Percentiles rank a stretch among this genome's conserved stretches.
Evolutionary conservation across 2,797 vertebrate genomes (phyloP).

Genomic region (Columba guinea): DNA sequence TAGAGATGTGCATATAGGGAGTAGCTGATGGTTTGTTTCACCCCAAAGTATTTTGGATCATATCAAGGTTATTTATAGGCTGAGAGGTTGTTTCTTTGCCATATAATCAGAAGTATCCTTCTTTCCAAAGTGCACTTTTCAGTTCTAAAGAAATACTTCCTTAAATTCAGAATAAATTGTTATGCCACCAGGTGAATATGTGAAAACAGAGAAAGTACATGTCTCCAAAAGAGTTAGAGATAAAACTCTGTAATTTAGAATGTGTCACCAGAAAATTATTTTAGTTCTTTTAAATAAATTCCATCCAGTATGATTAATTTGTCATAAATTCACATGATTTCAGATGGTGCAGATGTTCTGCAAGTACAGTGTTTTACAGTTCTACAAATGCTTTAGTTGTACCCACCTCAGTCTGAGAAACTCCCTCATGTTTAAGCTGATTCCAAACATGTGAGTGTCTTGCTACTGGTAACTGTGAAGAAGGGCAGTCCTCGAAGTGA

Average conservation of each 20-base stretch:
- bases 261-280: accelerated
- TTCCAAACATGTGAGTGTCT: accelerated
- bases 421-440: background rate
- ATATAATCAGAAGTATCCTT: background rate
- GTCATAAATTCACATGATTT: background rate
- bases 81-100: background rate
- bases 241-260: background rate
- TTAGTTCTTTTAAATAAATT: background rate
- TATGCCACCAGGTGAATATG: background rate
- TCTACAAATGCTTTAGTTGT: background rate
- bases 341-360: background rate
- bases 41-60: background rate
- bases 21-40: background rate
- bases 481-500: background rate
- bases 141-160: background rate
- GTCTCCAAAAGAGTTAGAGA: background rate
- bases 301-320: background rate
- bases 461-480: background rate
- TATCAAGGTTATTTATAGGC: background rate
- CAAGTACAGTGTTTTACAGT: background rate
- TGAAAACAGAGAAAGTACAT: background rate
- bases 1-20: background rate
- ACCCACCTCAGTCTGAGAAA: background rate
- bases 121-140: background rate
- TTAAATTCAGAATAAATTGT: background rate